Base-by-base conservation (phyloP, 2,797 vertebrate genomes). In the Macropodus opercularis region DNA sequence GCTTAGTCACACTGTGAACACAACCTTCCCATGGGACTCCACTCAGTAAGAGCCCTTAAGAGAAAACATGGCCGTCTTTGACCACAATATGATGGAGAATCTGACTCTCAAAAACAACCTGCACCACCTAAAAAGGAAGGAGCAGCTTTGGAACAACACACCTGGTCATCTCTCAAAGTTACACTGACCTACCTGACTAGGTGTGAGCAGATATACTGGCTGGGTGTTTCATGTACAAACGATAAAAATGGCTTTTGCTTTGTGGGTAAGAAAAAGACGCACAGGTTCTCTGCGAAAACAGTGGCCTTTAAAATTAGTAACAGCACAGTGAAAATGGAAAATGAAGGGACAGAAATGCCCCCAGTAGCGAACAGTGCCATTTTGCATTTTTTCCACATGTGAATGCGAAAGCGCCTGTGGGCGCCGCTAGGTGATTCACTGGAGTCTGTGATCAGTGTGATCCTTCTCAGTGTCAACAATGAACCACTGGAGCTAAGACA, bases 71-170 rank as follows among this genome's bases (percentile, higher is more conserved):
- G 48, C 23, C 23, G 43, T 69, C 69, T 75, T 69, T 74, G 47
- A 78, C 81, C 65, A 68, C 39, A 78, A 77, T 77, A 81, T 86
- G 54, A 86, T 42, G 61, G 72, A 81, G 79, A 79, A 75, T 85
- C 83, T 79, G 55, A 75, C 74, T 51, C 69, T 42, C 63, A 23
- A 78, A 85, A 72, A 78, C 36, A 69, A 35, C 56, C 35, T 3
- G 22, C 60, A 69, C 54, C 58, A 57, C 43, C 44, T 49, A 29
- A 65, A 56, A 27, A 64, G 15, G 43, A 62, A 19, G 39, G 18
- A 53, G 47, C 54, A 43, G 47, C 62, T 59, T 47, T 47, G 42
- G 39, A 48, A 54, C 34, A 69, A 59, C 60, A 63, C 26, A 53
- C 54, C 31, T 42, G 17, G 49, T 52, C 35, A 42, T 19, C n/a